Conservation (phyloP, 1,140 invertebrate genomes). For the Zaprionus lachaisei region DNA sequence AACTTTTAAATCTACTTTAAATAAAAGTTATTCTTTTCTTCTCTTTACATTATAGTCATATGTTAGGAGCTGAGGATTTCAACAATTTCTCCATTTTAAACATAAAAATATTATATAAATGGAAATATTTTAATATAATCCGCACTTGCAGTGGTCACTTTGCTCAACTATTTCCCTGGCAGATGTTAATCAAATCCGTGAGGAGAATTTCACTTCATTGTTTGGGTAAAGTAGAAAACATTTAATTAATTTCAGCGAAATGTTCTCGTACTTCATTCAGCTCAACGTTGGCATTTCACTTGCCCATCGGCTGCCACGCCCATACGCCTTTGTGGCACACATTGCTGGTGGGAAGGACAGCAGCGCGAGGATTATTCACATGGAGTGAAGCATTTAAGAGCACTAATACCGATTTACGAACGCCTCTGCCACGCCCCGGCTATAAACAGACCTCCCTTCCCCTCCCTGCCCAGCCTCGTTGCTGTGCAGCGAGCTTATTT, state of each 20-base stretch:
- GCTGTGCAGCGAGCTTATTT: constrained; percentile 39
- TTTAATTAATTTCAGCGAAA: constrained; percentile 71
- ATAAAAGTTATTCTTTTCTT: no score
- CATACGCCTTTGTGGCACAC: constrained; percentile 16
- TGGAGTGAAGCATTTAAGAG: constrained; percentile 58
- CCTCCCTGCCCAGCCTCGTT: neutral
- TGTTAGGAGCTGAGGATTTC: no score
- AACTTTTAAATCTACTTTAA: no score
- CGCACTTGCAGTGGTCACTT: neutral
- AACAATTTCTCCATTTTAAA: neutral
- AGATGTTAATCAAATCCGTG: neutral
- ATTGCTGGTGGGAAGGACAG: constrained; percentile 7
- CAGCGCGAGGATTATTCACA: constrained; percentile 4
- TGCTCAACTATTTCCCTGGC: neutral
- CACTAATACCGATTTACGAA: constrained; percentile 71
- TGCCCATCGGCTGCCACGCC: constrained; percentile 25
- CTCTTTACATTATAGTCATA: no score
- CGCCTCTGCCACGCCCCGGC: constrained; percentile 36
- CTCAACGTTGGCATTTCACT: constrained; percentile 16
- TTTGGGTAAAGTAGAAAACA: constrained; percentile 42
- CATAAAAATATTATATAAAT: neutral
- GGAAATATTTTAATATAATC: neutral
- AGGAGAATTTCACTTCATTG: neutral
- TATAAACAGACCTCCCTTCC: constrained; percentile 42
- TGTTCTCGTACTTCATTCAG: constrained; percentile 6